phyloP scores from a whole-genome alignment of 2,113 vertebrate genomes.

The Bombycilla garrulus region DNA sequence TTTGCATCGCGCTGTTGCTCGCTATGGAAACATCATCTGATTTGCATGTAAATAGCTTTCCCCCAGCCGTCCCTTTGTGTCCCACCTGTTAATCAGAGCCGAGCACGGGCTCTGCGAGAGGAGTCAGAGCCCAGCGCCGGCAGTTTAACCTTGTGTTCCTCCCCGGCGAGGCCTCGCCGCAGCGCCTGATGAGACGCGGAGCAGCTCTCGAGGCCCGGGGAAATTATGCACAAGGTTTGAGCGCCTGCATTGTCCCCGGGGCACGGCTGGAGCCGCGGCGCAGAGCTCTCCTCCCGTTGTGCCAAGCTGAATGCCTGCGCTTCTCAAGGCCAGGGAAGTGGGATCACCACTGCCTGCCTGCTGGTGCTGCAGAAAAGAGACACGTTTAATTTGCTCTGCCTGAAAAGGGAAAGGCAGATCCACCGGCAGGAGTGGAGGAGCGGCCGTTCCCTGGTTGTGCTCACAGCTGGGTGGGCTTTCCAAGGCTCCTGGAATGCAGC shows the following conservation, averaged over 20 bases:
- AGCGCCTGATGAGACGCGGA: background rate
- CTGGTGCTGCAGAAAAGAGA: background rate
- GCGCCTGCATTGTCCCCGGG: background rate
- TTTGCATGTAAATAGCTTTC: conserved; percentile 42
- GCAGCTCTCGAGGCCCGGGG: conserved; percentile 12
- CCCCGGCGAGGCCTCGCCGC: background rate
- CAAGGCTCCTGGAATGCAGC: accelerated
- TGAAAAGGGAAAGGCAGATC: background rate
- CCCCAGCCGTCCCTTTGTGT: background rate
- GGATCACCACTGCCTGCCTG: background rate
- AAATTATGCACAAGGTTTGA: background rate
- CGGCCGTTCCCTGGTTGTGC: background rate
- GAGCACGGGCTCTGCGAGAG: background rate
- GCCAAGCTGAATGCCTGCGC: background rate
- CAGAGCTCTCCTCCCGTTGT: background rate
- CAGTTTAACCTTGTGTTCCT: conserved; percentile 52
- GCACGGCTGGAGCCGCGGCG: background rate
- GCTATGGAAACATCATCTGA: conserved; percentile 23
- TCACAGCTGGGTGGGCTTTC: background rate
- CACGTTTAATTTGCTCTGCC: background rate
- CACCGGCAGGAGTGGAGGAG: background rate
- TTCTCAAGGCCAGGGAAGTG: conserved; percentile 40
- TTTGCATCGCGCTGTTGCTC: conserved; percentile 1
- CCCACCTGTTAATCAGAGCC: conserved; percentile 50
- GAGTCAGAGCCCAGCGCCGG: background rate